Percentiles rank a stretch among this genome's conserved stretches.
Evolutionary conservation across 2,797 vertebrate species (phyloP).

Genomic region (Sebastolobus alascanus): DNA sequence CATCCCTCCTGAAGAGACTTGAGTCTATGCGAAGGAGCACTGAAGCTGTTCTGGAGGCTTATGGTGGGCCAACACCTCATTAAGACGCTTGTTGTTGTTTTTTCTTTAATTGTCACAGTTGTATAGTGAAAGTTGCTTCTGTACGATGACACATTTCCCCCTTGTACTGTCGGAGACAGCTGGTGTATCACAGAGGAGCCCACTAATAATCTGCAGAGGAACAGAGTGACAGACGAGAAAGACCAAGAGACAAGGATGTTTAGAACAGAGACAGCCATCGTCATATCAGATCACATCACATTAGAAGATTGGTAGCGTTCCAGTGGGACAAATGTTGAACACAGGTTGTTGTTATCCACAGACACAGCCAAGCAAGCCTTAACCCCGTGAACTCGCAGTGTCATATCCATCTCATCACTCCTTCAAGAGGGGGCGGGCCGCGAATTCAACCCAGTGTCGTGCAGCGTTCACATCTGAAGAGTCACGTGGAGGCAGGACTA

Average conservation of each 20-base stretch:
- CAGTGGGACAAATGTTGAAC: constrained; percentile 24
- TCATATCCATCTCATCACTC: constrained; percentile 60
- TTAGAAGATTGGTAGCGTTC: not conserved
- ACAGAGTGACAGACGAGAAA: not conserved
- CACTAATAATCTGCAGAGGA: not conserved
- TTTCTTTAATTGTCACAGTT: not conserved
- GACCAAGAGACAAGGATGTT: constrained; percentile 22
- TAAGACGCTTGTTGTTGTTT: not conserved
- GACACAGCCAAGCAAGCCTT: constrained; percentile 30
- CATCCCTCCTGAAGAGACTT: not conserved
- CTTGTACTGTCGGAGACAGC: not conserved
- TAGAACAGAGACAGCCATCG: constrained; percentile 11
- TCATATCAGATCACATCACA: constrained; percentile 40
- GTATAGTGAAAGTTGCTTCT: not conserved
- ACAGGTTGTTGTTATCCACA: constrained; percentile 32
- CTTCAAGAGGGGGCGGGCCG: constrained; percentile 40
- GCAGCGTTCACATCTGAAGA: constrained; percentile 23
- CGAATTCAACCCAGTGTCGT: constrained; percentile 34
- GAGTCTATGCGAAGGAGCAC: too few relatives aligned
- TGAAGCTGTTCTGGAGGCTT: not conserved
- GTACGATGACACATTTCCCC: not conserved
- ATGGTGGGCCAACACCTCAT: not conserved
- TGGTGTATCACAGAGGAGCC: not conserved
- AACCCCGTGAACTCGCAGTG: constrained; percentile 44
- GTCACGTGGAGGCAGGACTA: constrained; percentile 8